These are phyloP conservation scores for Meriones psammophilus DNA, from an alignment of 2,797 vertebrate genomes.

Conservation along the genomic window DNA sequence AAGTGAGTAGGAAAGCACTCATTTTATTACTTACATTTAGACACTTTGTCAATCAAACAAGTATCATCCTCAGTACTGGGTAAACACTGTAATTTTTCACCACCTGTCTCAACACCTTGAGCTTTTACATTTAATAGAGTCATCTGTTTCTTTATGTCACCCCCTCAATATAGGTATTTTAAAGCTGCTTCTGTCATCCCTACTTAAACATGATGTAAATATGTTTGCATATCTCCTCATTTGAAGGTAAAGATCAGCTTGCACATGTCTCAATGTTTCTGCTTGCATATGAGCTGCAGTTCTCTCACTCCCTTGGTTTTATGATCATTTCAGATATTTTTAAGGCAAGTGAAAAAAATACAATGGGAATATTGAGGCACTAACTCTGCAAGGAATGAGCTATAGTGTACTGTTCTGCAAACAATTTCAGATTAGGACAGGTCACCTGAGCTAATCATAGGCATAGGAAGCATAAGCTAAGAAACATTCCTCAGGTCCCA, in stretches of 20 bases:
- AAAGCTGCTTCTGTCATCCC: neutral
- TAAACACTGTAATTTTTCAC: slow-evolving; percentile 44
- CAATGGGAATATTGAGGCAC: too few relatives aligned
- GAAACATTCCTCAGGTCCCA: too few relatives aligned
- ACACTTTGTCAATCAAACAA: slow-evolving; percentile 1
- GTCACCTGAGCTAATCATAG: too few relatives aligned
- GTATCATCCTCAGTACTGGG: neutral
- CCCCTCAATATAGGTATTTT: neutral
- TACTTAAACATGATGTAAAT: neutral
- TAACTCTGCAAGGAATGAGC: too few relatives aligned
- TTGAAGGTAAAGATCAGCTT: neutral
- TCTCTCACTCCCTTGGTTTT: neutral
- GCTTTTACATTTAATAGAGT: slow-evolving; percentile 27
- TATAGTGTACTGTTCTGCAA: too few relatives aligned
- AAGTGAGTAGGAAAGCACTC: neutral
- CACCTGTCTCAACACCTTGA: neutral
- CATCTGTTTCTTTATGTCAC: neutral
- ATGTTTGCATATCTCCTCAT: neutral
- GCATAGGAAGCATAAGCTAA: too few relatives aligned
- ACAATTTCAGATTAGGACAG: too few relatives aligned
- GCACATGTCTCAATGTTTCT: neutral
- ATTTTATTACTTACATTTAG: slow-evolving; percentile 4
- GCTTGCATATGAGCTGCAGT: neutral
- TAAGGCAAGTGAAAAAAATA: too few relatives aligned
- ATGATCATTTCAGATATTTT: neutral